Conservation (phyloP, 2,888 invertebrate genomes). For the Eucriotettix oculatus region DNA sequence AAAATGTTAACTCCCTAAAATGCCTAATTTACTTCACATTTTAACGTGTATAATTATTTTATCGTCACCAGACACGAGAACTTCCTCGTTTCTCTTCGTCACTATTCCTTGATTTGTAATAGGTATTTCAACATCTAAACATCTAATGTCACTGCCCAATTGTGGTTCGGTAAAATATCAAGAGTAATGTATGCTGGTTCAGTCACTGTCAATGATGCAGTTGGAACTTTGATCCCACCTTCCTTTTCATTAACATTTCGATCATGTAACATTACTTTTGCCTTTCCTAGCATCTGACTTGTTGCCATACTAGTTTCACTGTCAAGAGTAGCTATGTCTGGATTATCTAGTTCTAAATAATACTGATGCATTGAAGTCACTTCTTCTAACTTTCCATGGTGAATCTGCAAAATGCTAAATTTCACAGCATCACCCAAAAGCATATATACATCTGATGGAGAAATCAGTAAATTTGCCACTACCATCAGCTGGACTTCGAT, state of each 20-base stretch:
- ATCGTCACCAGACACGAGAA: too few species aligned
- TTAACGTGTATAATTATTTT: too few species aligned
- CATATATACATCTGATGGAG: constrained; percentile 72
- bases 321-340: constrained; percentile 34
- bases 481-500: constrained; percentile 63
- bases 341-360: constrained; percentile 47
- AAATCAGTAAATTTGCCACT: constrained; percentile 85
- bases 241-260: constrained; percentile 40
- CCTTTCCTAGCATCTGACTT: constrained; percentile 35
- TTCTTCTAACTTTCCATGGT: constrained; percentile 46
- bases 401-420: constrained; percentile 53
- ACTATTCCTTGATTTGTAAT: too few species aligned
- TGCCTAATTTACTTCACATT: too few species aligned
- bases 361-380: constrained; percentile 59
- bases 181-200: constrained; percentile 47
- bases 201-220: constrained; percentile 51
- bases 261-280: constrained; percentile 42
- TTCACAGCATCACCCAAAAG: constrained; percentile 58
- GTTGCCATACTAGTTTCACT: constrained; percentile 27
- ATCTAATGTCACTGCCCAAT: constrained; percentile 55
- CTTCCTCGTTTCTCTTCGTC: too few species aligned
- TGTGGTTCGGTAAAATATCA: constrained; percentile 50
- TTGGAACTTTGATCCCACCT: constrained; percentile 36
- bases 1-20: too few species aligned
- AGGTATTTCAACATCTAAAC: too few species aligned